Evolutionary conservation across 2,888 invertebrate species (phyloP), one percentile per base, ranked within the genome.

Genomic region (Pecten maximus): DNA sequence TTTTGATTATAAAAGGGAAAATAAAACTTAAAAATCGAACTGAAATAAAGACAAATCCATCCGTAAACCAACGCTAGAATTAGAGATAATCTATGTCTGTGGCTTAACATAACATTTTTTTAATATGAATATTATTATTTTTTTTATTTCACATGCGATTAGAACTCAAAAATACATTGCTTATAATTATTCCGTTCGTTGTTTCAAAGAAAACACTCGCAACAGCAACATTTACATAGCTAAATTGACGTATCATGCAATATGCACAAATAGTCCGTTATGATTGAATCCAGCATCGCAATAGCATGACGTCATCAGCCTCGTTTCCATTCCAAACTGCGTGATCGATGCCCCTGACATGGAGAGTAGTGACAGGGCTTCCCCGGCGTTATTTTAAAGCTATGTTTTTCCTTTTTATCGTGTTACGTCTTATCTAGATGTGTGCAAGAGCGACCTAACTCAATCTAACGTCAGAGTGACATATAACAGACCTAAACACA

Each of bases 371-470:
- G 74, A 74, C 74, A 28, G 28, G 74, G 35, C 23, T 74, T 74
- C n/a, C 35, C 28, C 74, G 74, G 74, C 74, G 74, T 74, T 74
- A 74, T 35, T 74, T 74, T 35, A 74, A 35, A 35, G 74, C 74
- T 74, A 74, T 74, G 74, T 74, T 74, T 74, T 74, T 74, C 74
- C 35, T 28, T 74, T 74, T 74, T 74, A 74, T 74, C 74, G 74
- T 74, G 74, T 74, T 74, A 74, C 74, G 74, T 74, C 74, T 74
- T 74, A 74, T 74, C 74, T 74, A 74, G 74, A 74, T 74, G 74
- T 74, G 74, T 74, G 74, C 74, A 74, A 74, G 74, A 74, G 74
- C 74, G 35, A 74, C 74, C 35, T 74, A 74, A 74, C 74, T 74
- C 74, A 35, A 74, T 74, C 74, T 74, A 74, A 74, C 74, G 74